Evolutionary conservation across 2,113 vertebrate genomes (phyloP), one percentile per base, ranked within the genome.

Genomic region (Suricata suricatta): DNA sequence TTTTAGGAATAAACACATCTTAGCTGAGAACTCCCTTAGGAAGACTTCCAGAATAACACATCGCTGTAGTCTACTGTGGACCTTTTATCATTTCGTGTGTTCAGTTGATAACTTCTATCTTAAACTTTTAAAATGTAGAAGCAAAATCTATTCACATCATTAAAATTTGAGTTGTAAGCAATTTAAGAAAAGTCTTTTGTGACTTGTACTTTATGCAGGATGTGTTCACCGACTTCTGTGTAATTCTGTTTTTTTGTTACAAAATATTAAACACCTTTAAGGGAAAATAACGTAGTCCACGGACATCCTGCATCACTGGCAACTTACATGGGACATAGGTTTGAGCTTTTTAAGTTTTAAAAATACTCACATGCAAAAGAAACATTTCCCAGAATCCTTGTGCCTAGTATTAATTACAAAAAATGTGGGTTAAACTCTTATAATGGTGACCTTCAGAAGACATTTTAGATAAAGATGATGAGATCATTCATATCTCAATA

Each of bases 1-100:
- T 47, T 38, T 77, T 41, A 29, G 85, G 81, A 88, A 79, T 89
- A 94, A 90, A 85, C 25, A 23, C 25, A 92, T 29, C 54, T 25
- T 41, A 52, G 54, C 35, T 91, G 54, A 82, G 52, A 88, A 76
- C 13, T 69, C 29, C 57, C 16, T 77, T 71, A 68, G 81, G 60
- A 77, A 95, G 41, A 80, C 82, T 60, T 86, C 27, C 47, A 54
- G 54, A 89, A 60, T 35, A 64, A 27, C 29, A 19, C 17, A 9
- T 72, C 44, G 33, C 50, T 91, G 52, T 89, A 72, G 33, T 90
- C 68, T 44, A 9, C 77, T 79, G 19, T 90, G 74, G 77, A 41
- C 0, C 14, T 14, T 63, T 74, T 44, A 69, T 10, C 69, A 52
- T 83, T 77, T 96, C 74, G 15, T 80, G 60, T 88, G n/a, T 44